These are phyloP conservation scores for Orthosia gracilis DNA, from an alignment of 2,888 invertebrate species.

Conservation along the genomic window DNA sequence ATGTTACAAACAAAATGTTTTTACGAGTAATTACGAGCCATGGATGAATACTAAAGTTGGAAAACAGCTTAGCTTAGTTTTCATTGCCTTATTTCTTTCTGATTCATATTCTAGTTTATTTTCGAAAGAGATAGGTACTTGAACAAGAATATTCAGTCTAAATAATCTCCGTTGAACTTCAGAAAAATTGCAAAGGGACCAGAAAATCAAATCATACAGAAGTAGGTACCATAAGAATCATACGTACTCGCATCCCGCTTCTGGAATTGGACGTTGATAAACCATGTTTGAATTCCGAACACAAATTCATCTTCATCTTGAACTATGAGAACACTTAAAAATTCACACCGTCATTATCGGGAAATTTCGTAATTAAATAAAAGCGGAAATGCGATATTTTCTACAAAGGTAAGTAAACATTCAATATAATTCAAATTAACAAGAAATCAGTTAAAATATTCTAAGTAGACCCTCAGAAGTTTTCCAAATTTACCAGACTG, in stretches of 20 bases:
- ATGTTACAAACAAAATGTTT: conserved; percentile 35
- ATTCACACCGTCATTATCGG: conserved; percentile 81
- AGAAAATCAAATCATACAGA: not conserved
- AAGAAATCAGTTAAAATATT: not conserved
- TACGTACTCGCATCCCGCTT: conserved; percentile 5
- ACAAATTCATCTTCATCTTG: conserved; percentile 67
- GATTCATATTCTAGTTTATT: not conserved
- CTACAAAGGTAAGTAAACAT: conserved; percentile 68
- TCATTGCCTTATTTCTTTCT: not conserved
- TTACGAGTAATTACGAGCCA: conserved; percentile 25
- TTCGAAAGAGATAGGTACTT: not conserved
- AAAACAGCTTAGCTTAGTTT: not conserved
- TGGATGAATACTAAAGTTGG: conserved; percentile 5
- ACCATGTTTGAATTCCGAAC: conserved; percentile 53
- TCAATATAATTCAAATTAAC: not conserved
- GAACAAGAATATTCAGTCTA: not conserved
- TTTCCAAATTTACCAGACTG: not conserved
- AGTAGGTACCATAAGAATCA: conserved; percentile 6
- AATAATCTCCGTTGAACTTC: not conserved
- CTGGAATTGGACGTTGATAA: conserved; percentile 41
- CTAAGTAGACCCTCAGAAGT: not conserved
- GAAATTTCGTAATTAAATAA: conserved; percentile 87
- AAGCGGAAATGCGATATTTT: conserved; percentile 90
- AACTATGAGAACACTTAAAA: conserved; percentile 72
- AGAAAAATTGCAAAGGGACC: not conserved